Conservation (phyloP, 23 tunicate species). For the Aplidium turbinatum region DNA sequence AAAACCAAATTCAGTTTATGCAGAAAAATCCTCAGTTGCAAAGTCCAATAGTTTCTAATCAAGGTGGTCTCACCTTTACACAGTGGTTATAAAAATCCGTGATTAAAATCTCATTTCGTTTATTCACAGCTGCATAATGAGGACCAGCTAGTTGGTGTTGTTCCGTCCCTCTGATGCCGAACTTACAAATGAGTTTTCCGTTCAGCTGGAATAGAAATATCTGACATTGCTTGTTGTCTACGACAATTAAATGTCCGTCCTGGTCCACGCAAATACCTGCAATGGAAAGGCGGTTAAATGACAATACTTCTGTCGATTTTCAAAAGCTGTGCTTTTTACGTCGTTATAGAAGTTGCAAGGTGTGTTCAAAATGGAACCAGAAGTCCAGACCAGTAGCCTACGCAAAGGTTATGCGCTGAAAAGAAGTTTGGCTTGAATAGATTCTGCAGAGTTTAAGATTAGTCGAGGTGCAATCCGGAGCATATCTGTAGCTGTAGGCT, state of each 20-base stretch:
- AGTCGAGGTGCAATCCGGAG: too few species aligned
- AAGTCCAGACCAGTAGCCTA: too few species aligned
- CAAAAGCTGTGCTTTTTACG: not conserved
- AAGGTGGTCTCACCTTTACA: slow-evolving; percentile 29
- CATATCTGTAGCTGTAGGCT: too few species aligned
- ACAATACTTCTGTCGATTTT: not conserved
- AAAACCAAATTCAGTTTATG: not conserved
- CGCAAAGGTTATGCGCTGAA: too few species aligned
- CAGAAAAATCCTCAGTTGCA: not conserved
- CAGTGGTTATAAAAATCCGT: slow-evolving; percentile 71
- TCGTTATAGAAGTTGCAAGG: too few species aligned
- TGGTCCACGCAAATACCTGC: slow-evolving; percentile 50
- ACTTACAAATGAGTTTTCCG: slow-evolving; percentile 52
- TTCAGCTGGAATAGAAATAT: slow-evolving; percentile 60
- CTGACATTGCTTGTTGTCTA: slow-evolving; percentile 56
- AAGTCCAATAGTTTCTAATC: too few species aligned
- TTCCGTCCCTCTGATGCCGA: slow-evolving; percentile 53
- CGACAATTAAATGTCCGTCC: slow-evolving; percentile 59
- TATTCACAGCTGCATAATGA: slow-evolving; percentile 58
- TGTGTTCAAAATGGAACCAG: too few species aligned
- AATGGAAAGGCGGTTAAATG: not conserved
- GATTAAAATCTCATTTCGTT: slow-evolving; percentile 33
- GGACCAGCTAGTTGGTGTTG: slow-evolving; percentile 60
- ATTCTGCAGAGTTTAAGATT: too few species aligned
- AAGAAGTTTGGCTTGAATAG: too few species aligned